Evolutionary conservation across 2,113 vertebrate species (phyloP).

Genomic region (Stomatorhinus ivindoensis): DNA sequence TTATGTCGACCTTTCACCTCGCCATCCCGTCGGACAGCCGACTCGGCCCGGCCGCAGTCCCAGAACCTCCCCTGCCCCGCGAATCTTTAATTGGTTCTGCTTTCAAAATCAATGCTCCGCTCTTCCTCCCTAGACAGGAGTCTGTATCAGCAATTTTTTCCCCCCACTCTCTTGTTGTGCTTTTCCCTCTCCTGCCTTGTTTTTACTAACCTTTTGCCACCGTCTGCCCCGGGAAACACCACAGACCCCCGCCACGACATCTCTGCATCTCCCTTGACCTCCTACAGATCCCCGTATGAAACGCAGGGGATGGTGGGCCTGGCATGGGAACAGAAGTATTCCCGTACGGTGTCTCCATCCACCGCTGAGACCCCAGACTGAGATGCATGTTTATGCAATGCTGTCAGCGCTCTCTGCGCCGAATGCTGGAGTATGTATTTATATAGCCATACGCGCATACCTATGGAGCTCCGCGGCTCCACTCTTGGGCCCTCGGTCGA

Average conservation of each 20-base stretch:
- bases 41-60: constrained; percentile 46
- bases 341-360: neutral
- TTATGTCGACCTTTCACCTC: neutral
- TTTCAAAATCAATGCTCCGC: constrained; percentile 61
- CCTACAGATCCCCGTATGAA: neutral
- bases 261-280: constrained; percentile 16
- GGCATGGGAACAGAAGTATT: neutral
- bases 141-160: constrained; percentile 55
- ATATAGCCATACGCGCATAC: constrained; percentile 34
- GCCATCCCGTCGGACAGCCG: constrained; percentile 10
- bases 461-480: constrained; percentile 25
- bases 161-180: constrained; percentile 25
- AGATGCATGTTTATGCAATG: neutral
- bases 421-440: constrained; percentile 30
- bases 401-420: neutral
- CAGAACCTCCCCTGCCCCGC: constrained; percentile 44
- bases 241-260: constrained; percentile 25
- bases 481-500: constrained; percentile 29
- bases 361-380: constrained; percentile 4
- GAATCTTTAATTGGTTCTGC: constrained; percentile 70
- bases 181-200: constrained; percentile 35
- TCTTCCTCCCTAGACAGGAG: constrained; percentile 53
- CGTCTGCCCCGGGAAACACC: constrained; percentile 46
- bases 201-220: constrained; percentile 37
- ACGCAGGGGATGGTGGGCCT: neutral